Evolutionary conservation across 2,113 vertebrate genomes (phyloP).

Genomic region (Calypte anna): DNA sequence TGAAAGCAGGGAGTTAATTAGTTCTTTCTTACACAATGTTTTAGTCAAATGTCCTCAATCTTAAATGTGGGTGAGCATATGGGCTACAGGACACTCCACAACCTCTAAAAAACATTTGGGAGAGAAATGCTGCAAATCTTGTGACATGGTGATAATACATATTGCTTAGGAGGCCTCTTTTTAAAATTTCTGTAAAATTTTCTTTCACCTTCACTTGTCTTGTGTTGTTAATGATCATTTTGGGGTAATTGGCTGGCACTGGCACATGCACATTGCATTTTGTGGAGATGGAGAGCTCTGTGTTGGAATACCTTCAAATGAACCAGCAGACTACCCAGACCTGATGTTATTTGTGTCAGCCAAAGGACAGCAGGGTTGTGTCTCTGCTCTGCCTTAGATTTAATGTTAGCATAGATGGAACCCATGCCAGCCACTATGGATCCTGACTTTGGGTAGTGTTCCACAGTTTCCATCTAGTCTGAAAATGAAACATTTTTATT

Average conservation of each 20-base stretch:
- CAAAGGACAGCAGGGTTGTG: not conserved
- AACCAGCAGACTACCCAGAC: accelerated
- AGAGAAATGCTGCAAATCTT: not conserved
- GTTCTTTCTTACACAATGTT: not conserved
- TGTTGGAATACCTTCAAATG: not conserved
- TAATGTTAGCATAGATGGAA: accelerated
- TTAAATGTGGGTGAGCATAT: not conserved
- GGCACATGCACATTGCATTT: not conserved
- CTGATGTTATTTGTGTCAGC: not conserved
- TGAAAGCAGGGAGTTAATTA: constrained; percentile 12
- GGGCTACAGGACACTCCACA: not conserved
- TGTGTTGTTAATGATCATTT: not conserved
- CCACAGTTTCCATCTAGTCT: not conserved
- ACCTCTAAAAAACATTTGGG: not conserved
- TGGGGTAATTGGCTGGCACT: not conserved
- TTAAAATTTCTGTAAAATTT: not conserved
- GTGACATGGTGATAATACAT: accelerated
- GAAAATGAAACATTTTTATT: not conserved
- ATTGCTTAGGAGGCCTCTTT: not conserved
- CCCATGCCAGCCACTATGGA: not conserved
- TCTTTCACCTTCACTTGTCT: not conserved
- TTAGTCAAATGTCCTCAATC: not conserved
- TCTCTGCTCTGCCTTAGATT: not conserved
- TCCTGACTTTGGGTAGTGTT: accelerated
- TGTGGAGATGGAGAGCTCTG: not conserved